Percentiles rank a stretch among this genome's conserved stretches.
Evolutionary conservation across 2,113 vertebrate species (phyloP).

Genomic region (Azemiops feae): DNA sequence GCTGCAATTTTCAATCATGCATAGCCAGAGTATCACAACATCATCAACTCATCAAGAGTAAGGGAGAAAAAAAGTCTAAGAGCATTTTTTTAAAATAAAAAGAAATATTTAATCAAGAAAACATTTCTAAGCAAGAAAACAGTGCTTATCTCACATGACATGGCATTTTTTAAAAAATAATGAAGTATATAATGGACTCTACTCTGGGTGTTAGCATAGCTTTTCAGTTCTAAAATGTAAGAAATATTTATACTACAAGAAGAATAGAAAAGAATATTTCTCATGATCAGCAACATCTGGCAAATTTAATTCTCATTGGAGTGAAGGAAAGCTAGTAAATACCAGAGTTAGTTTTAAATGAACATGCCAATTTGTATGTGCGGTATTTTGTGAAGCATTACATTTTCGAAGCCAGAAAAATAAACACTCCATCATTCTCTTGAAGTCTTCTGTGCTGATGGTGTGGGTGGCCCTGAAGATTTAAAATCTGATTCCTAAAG

Average conservation of each 20-base stretch:
- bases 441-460: constrained; percentile 4
- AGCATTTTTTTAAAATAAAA: neutral
- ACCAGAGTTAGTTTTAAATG: neutral
- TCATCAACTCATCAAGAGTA: neutral
- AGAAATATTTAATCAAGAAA: neutral
- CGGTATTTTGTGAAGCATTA: neutral
- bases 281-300: constrained; percentile 26
- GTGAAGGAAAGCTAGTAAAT: neutral
- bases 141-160: neutral
- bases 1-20: fast-evolving
- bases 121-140: fast-evolving
- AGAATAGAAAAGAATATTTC: neutral
- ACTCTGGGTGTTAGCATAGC: neutral
- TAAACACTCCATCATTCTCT: constrained; percentile 18
- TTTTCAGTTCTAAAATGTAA: neutral
- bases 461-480: neutral
- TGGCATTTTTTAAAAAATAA: neutral
- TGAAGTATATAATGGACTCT: neutral
- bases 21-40: neutral
- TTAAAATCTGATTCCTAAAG: constrained; percentile 1
- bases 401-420: constrained; percentile 22
- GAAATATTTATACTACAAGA: constrained; percentile 6
- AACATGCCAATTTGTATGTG: neutral
- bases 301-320: constrained; percentile 16
- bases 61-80: neutral